Percentiles rank a stretch among this genome's conserved stretches.
phyloP scores from a whole-genome alignment of 2,888 invertebrate species.

The Schizotus pectinicornis region DNA sequence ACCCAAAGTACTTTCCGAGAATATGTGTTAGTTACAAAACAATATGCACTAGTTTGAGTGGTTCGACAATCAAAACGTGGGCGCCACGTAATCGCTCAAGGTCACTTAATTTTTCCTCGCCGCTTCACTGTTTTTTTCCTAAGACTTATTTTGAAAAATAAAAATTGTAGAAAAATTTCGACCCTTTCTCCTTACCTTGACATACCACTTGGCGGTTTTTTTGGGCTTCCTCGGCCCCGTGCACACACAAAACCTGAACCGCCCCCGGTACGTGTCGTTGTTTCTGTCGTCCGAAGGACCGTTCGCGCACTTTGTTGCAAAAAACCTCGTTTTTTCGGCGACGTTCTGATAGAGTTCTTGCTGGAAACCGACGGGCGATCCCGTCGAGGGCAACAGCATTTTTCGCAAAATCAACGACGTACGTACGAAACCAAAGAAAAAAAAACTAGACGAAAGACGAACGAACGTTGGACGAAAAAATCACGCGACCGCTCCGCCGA shows the following conservation, averaged over 20 bases:
- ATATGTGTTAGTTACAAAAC: no score
- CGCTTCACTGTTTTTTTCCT: no score
- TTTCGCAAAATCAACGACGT: background rate
- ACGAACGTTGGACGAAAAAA: background rate
- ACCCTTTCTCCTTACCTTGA: constrained; percentile 67
- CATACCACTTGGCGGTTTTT: constrained; percentile 71
- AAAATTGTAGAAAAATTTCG: no score
- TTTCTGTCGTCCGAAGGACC: constrained; percentile 40
- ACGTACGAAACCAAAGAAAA: background rate
- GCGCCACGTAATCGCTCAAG: no score
- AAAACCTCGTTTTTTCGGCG: constrained; percentile 52
- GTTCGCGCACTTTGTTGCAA: constrained; percentile 49
- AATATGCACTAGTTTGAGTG: no score
- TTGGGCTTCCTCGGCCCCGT: constrained; percentile 59
- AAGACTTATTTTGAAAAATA: no score
- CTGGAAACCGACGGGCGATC: constrained; percentile 50
- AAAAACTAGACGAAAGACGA: background rate
- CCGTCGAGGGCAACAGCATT: constrained; percentile 53
- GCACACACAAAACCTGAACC: constrained; percentile 55
- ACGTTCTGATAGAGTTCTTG: constrained; percentile 51
- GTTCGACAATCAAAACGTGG: no score
- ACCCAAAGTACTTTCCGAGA: no score
- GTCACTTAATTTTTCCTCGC: no score
- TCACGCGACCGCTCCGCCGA: no score
- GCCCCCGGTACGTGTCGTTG: constrained; percentile 41